Base-by-base conservation (phyloP, 2,113 vertebrate genomes). In the Amphiprion percula region DNA sequence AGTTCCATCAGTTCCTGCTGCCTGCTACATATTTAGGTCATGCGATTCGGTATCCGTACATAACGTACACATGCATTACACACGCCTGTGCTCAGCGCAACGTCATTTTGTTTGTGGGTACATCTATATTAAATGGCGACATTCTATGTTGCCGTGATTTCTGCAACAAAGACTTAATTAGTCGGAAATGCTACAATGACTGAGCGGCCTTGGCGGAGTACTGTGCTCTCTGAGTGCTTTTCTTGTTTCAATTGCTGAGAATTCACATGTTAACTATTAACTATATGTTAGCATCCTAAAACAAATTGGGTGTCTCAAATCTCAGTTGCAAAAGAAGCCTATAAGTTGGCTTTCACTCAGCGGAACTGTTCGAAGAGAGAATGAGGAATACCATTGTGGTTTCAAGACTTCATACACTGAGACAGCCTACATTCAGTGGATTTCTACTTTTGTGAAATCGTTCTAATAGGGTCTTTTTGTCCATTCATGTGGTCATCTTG, bases 211-310 rank as follows among this genome's bases (percentile, higher is more conserved):
- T 26, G 26, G 26, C 26, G 26, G 26, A 26, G 26, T 26, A 26
- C 26, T 2, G 26, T 26, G 26, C 26, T 26, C 26, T 26, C 26
- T 26, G 26, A 26, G 26, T 26, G 26, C 26, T 26, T 26, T 26
- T 26, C 6, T 30, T 30, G 6, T 6, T 4, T 84, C 68, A 82
- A 82, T 71, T 52, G 28, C 79, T 47, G 64, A 89, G 76, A 72
- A 62, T 74, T 66, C 68, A 76, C 46, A 44, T 68, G 64, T 79
- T 78, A 79, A 77, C 79, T 74, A 67, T 84, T 77, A 77, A 74
- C 50, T 86, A 87, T 86, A 87, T 80, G 72, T 82, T 86, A 76
- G 55, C 66, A 56, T 72, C 56, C 58, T 72, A 44, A 71, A 77
- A 82, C 54, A 80, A 75, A 82, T 46, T 19, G 39, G 24, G 28